Evolutionary conservation across 2,888 invertebrate species (phyloP).

Genomic region (Drosophila formosana): DNA sequence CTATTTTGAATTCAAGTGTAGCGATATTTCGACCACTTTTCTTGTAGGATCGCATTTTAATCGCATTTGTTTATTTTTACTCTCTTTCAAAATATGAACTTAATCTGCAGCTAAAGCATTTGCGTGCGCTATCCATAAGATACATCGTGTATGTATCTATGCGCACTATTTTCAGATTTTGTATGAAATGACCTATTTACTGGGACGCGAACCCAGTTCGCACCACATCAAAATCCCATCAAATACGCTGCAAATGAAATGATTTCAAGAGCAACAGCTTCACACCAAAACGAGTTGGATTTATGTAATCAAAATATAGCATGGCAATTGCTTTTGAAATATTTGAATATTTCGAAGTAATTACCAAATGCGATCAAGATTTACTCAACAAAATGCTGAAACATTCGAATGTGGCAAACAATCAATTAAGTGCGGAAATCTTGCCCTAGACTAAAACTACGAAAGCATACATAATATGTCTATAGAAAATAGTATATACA

Average conservation of each 20-base stretch:
- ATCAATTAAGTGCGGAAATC: slow-evolving; percentile 42
- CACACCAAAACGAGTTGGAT: neutral
- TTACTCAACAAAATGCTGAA: neutral
- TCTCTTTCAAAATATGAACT: neutral
- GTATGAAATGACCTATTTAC: slow-evolving; percentile 15
- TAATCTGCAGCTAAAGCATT: slow-evolving; percentile 2
- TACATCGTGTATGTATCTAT: slow-evolving; percentile 12
- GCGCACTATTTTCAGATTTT: slow-evolving; percentile 5
- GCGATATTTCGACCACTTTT: neutral
- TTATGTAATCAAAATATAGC: neutral
- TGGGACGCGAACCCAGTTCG: neutral
- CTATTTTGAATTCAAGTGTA: neutral
- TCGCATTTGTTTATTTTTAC: neutral
- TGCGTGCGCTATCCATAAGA: neutral
- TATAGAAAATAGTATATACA: slow-evolving; percentile 5
- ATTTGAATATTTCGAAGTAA: neutral
- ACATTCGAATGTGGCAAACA: neutral
- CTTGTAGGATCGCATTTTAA: neutral
- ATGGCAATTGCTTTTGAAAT: neutral
- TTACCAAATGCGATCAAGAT: neutral
- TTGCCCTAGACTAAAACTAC: slow-evolving; percentile 25
- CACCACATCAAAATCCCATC: neutral
- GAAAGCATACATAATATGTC: neutral
- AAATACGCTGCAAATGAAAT: neutral
- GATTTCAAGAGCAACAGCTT: slow-evolving; percentile 14